A percentile compares a stretch with the other conserved stretches of the same genome.
phyloP scores from a whole-genome alignment of 2,888 invertebrate genomes.

The Palloptera scutellata region DNA sequence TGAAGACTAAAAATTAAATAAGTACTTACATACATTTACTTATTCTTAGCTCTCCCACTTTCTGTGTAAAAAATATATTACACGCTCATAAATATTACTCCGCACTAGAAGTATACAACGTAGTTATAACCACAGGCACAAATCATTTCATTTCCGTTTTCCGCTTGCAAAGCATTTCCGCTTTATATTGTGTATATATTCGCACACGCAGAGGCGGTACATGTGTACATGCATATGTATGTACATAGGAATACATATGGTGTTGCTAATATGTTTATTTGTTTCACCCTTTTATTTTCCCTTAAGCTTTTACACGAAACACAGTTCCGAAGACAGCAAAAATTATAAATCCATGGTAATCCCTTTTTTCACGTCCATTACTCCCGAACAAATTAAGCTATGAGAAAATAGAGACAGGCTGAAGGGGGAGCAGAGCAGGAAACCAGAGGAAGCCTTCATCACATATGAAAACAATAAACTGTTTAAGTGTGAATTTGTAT shows the following conservation, averaged over 20 bases:
- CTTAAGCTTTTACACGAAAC: neutral
- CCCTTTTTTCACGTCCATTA: slow-evolving; percentile 7
- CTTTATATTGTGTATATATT: too few relatives aligned
- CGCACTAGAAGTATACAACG: neutral
- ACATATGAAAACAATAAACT: slow-evolving; percentile 12
- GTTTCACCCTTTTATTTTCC: neutral
- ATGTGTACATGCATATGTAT: too few relatives aligned
- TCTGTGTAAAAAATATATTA: too few relatives aligned
- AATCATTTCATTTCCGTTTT: neutral
- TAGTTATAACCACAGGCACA: neutral
- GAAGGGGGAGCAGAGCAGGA: neutral
- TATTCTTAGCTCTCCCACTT: too few relatives aligned
- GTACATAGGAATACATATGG: neutral
- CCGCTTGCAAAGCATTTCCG: neutral
- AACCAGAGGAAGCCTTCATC: neutral
- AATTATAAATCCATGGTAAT: neutral
- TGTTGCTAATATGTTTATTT: neutral
- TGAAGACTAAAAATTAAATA: too few relatives aligned
- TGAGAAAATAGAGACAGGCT: too few relatives aligned
- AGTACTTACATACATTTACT: too few relatives aligned
- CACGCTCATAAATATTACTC: neutral
- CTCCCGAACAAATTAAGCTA: slow-evolving; percentile 6
- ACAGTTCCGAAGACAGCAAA: neutral
- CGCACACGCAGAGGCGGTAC: too few relatives aligned
- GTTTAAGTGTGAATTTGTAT: neutral